Base-by-base conservation (phyloP, 2,113 vertebrate species). In the Rhea pennata region DNA sequence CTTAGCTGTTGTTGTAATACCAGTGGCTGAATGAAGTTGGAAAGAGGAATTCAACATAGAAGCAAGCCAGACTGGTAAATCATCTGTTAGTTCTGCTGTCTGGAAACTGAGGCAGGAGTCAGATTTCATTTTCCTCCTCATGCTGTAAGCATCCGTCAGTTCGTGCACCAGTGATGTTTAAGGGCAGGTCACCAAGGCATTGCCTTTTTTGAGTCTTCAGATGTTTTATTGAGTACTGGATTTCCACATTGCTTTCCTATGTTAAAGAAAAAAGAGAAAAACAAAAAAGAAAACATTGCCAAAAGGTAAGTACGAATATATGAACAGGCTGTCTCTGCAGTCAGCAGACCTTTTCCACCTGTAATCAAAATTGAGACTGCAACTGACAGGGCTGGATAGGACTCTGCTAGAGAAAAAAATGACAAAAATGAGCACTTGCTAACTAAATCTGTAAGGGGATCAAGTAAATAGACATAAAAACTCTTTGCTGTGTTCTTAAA, bases 51-150 rank as follows among this genome's bases (percentile, higher is more conserved):
- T 90, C 64, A 84, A 56, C 61, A n/a, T 50, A 86, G 94, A 88
- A 90, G 90, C 65, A 93, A 94, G 92, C 85, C 92, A 94, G 92
- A 77, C 90, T 93, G 92, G 83, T 96, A 96, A 96, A 95, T 94
- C 86, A 90, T 92, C 90, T 84, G 51, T 92, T 97, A 88, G 59
- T 96, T 95, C 86, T 97, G 88, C 92, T 96, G 83, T 94, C 94
- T 96, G 93, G 88, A 96, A 97, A 97, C 95, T 94, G 93, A 95
- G 94, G 95, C 95, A 96, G 92, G 90, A 95, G 79, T 94, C 83
- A 87, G 59, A 74, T 94, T 94, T 94, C 72, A 61, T 93, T 96
- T 97, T 93, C 92, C 0, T 2, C 72, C 88, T 92, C 61, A 19
- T 17, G 27, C 78, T 1, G 4, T 83, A 65, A 23, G 80, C 71